Percentiles rank a stretch among this genome's conserved stretches.
Evolutionary conservation across 53 echinoderm and acorn worm species (phyloP).

Genomic region (Pentamera pediparva): DNA sequence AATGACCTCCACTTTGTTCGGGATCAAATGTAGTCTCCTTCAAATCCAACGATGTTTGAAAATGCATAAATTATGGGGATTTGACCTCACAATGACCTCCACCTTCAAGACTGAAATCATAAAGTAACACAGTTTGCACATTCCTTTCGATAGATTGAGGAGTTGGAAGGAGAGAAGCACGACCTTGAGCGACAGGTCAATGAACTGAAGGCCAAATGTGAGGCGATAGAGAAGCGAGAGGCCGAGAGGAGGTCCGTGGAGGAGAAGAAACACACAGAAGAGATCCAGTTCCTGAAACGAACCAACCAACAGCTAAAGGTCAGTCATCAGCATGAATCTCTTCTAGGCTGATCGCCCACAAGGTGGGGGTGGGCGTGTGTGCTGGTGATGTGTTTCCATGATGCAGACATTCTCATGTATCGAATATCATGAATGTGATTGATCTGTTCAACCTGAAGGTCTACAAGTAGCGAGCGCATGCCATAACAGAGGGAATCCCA

Average conservation of each 20-base stretch:
- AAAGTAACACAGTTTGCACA: neutral
- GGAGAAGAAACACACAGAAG: conserved; percentile 98
- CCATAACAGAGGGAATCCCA: no score
- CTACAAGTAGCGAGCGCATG: no score
- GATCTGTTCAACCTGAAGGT: no score
- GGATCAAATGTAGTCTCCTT: neutral
- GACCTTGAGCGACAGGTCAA: conserved; percentile 96
- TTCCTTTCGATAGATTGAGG: conserved; percentile 55
- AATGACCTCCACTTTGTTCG: no score
- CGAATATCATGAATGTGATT: no score
- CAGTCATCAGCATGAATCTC: neutral
- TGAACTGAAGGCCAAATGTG: conserved; percentile 95
- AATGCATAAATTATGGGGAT: neutral
- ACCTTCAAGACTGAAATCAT: neutral
- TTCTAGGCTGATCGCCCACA: neutral
- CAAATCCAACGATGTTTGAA: neutral
- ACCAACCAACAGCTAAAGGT: conserved; percentile 99
- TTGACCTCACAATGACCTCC: neutral
- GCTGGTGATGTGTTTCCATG: neutral
- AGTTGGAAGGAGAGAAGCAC: conserved; percentile 83
- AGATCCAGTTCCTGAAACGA: conserved; percentile 96
- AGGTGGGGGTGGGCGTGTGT: neutral
- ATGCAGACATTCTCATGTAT: neutral
- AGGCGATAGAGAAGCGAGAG: conserved; percentile 97
- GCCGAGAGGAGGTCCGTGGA: conserved; percentile 93